A percentile compares a stretch with the other conserved stretches of the same genome.
These are phyloP conservation scores for Lypha dubia DNA, from an alignment of 2,888 invertebrate species.

Conservation along the genomic window DNA sequence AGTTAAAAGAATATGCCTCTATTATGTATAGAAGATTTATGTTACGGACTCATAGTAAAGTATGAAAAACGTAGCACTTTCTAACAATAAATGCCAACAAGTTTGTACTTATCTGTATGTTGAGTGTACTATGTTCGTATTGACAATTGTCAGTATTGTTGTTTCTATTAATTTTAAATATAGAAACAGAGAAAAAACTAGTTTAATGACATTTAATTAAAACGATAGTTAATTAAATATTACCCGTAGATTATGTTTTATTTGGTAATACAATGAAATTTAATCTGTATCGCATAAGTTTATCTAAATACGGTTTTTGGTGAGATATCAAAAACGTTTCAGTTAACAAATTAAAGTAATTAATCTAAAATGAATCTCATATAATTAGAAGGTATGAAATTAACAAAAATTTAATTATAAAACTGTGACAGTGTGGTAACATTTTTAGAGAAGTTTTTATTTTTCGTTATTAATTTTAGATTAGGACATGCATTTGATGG, in stretches of 20 bases:
- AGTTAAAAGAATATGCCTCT: too few species aligned
- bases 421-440: neutral
- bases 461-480: too few species aligned
- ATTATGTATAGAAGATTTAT: too few species aligned
- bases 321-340: neutral
- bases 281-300: neutral
- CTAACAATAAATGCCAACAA: neutral
- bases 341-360: neutral
- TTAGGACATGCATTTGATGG: neutral
- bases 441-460: neutral
- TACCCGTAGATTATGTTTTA: conserved; percentile 20
- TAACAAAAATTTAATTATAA: neutral
- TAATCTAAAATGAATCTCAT: neutral
- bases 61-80: too few species aligned
- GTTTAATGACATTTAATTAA: conserved; percentile 48
- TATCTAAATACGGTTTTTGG: conserved; percentile 10
- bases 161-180: neutral
- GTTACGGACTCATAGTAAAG: too few species aligned
- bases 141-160: conserved; percentile 8
- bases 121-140: conserved; percentile 17
- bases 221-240: conserved; percentile 38
- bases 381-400: neutral
- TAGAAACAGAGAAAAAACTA: conserved; percentile 14
- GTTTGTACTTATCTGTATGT: conserved; percentile 13
- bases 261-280: conserved; percentile 45